Conservation (phyloP, 2,888 invertebrate genomes). For the Drosophila incognita region DNA sequence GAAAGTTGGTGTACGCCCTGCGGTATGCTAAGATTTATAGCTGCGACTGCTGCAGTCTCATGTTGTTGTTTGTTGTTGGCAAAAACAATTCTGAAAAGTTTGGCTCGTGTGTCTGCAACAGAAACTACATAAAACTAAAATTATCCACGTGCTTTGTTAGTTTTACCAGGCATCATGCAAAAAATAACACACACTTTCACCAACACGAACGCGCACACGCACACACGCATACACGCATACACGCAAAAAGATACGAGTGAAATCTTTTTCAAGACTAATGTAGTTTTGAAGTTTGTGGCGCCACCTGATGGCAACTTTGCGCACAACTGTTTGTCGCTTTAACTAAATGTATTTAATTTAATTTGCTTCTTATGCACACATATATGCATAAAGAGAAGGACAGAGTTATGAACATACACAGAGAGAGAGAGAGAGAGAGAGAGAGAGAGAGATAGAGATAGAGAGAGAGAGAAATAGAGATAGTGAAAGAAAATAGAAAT, state of each 20-base stretch:
- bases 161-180: slow-evolving; percentile 42
- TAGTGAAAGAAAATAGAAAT: neutral
- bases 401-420: no score
- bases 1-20: slow-evolving; percentile 65
- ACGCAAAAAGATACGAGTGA: slow-evolving; percentile 19
- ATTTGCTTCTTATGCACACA: slow-evolving; percentile 39
- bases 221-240: slow-evolving; percentile 8
- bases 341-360: slow-evolving; percentile 62
- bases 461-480: neutral
- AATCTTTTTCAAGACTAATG: slow-evolving; percentile 38
- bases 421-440: no score
- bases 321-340: slow-evolving; percentile 49
- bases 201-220: slow-evolving; percentile 3
- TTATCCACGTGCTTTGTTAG: slow-evolving; percentile 71
- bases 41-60: slow-evolving; percentile 59
- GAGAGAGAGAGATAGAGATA: neutral
- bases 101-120: slow-evolving; percentile 60
- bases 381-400: neutral
- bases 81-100: slow-evolving; percentile 75
- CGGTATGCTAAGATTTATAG: slow-evolving; percentile 78
- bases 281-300: slow-evolving; percentile 27
- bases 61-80: slow-evolving; percentile 52
- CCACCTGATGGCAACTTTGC: slow-evolving; percentile 32
- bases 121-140: slow-evolving; percentile 74
- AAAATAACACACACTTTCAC: slow-evolving; percentile 12